A percentile compares a stretch with the other conserved stretches of the same genome.
Evolutionary conservation across 2,797 vertebrate species (phyloP).

Genomic region (Ptychobarbus kaznakovi): DNA sequence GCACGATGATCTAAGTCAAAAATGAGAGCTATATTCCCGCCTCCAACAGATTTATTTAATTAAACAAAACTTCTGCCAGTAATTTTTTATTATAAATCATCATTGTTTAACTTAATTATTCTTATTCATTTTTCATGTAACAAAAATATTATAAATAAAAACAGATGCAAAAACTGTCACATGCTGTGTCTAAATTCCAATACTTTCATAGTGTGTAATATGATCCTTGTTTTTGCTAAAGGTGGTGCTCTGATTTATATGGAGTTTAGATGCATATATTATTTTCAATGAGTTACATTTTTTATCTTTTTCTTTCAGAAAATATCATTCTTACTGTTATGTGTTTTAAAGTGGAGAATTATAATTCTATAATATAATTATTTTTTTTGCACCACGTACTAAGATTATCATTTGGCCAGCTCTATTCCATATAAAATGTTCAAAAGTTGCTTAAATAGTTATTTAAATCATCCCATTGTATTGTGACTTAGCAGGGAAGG

Average conservation of each 20-base stretch:
- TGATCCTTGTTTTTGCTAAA: neutral
- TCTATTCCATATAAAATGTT: neutral
- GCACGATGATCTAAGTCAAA: neutral
- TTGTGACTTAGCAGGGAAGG: neutral
- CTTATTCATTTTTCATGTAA: neutral
- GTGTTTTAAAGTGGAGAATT: neutral
- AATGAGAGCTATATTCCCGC: neutral
- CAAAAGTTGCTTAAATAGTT: too few relatives aligned
- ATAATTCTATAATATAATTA: neutral
- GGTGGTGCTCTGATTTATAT: neutral
- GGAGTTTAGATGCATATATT: neutral
- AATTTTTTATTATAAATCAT: conserved; percentile 2
- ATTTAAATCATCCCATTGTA: neutral
- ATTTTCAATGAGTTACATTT: neutral
- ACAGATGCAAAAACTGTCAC: neutral
- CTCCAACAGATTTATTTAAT: neutral
- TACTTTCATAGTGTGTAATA: neutral
- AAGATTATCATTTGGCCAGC: neutral
- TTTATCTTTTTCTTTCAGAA: neutral
- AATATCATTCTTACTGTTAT: neutral
- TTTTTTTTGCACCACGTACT: neutral
- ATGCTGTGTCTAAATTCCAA: neutral
- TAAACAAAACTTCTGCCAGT: neutral
- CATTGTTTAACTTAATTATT: neutral
- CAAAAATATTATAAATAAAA: neutral